Evolutionary conservation across 2,888 invertebrate species (phyloP).

Genomic region (Ametastegia equiseti): DNA sequence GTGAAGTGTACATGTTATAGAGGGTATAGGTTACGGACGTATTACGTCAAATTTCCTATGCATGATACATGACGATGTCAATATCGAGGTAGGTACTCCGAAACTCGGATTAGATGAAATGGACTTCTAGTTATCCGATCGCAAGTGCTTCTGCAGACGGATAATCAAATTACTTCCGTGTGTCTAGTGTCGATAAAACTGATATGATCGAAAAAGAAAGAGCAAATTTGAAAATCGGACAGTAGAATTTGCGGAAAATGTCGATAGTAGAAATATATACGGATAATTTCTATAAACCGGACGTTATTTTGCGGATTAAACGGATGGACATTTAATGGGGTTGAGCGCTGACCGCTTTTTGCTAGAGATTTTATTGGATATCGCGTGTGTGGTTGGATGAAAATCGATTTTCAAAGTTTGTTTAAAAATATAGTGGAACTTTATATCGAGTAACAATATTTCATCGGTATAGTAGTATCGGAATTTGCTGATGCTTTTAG

Average conservation of each 20-base stretch:
- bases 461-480: not conserved
- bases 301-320: constrained; percentile 12
- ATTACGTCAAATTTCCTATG: not conserved
- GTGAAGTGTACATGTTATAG: not conserved
- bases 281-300: constrained; percentile 7
- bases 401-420: not conserved
- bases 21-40: not conserved
- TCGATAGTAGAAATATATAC: not conserved
- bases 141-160: too few species aligned
- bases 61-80: constrained; percentile 7
- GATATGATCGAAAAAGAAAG: too few species aligned
- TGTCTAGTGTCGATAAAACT: too few species aligned
- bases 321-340: not conserved
- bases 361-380: not conserved
- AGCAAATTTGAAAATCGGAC: not conserved
- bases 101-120: not conserved
- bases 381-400: not conserved
- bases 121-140: not conserved
- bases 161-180: too few species aligned
- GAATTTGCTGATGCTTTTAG: not conserved
- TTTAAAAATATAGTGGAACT: not conserved
- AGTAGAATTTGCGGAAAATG: not conserved
- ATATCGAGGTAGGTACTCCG: not conserved
- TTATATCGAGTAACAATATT: constrained; percentile 9
- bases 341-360: not conserved